These are phyloP conservation scores for Sicus ferrugineus DNA, from an alignment of 2,888 invertebrate species.

Conservation along the genomic window DNA sequence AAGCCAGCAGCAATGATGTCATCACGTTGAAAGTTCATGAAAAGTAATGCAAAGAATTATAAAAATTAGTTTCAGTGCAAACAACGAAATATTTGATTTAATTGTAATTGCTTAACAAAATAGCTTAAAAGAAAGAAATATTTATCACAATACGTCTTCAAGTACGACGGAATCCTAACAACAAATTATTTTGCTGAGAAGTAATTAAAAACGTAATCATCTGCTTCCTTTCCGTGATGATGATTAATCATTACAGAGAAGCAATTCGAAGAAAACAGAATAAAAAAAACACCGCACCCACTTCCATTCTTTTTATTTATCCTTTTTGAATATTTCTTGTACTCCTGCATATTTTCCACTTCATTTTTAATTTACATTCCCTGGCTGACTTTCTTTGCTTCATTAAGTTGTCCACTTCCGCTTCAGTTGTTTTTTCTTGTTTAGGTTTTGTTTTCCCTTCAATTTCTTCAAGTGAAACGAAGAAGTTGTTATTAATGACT, in stretches of 20 bases:
- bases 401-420: constrained; percentile 29
- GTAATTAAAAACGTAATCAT: not conserved
- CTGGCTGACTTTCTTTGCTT: constrained; percentile 22
- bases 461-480: constrained; percentile 3
- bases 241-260: constrained; percentile 35
- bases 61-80: not conserved
- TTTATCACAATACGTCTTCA: not conserved
- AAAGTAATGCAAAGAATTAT: not conserved
- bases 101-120: not conserved
- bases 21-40: not conserved
- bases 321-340: constrained; percentile 6
- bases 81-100: not conserved
- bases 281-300: constrained; percentile 1
- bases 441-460: not conserved
- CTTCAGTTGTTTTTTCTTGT: constrained; percentile 3
- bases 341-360: constrained; percentile 25
- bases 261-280: not conserved
- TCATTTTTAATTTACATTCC: constrained; percentile 12
- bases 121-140: not conserved
- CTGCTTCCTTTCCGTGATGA: constrained; percentile 18
- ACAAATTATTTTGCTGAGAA: not conserved
- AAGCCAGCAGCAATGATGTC: not conserved
- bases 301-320: constrained; percentile 1
- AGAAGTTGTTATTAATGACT: no score
- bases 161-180: not conserved